A percentile compares a stretch with the other conserved stretches of the same genome.
Evolutionary conservation across 2,888 invertebrate species (phyloP).

Genomic region (Antitype chi): DNA sequence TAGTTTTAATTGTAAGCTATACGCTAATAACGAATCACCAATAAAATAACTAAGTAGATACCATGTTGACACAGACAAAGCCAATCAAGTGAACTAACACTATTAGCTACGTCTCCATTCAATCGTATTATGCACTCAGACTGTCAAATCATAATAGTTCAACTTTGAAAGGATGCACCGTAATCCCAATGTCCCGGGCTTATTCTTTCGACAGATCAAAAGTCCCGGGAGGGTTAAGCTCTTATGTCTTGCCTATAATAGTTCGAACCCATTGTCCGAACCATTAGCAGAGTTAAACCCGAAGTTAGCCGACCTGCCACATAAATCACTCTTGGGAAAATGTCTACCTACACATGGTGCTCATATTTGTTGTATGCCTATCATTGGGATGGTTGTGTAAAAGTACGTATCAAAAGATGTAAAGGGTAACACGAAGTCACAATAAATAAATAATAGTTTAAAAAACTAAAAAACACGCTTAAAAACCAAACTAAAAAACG

Average conservation of each 20-base stretch:
- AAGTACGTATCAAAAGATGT: not conserved
- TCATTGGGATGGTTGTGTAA: not conserved
- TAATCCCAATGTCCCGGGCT: conserved; percentile 55
- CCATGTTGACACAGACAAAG: conserved; percentile 4
- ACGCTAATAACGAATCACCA: too few relatives aligned
- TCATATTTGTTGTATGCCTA: not conserved
- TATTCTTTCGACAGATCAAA: conserved; percentile 75
- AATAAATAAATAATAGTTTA: too few relatives aligned
- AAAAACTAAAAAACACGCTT: too few relatives aligned
- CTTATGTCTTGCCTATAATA: conserved; percentile 78
- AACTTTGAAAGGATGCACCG: conserved; percentile 50
- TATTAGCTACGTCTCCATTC: conserved; percentile 28
- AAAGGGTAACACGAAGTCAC: not conserved
- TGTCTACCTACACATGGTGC: conserved; percentile 16
- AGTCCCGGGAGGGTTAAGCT: conserved; percentile 77
- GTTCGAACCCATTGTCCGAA: conserved; percentile 76
- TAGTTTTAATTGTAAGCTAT: too few relatives aligned
- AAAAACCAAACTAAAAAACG: too few relatives aligned
- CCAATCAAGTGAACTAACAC: conserved; percentile 22
- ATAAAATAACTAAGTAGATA: not conserved
- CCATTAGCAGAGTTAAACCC: conserved; percentile 84
- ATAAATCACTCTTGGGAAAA: conserved; percentile 71
- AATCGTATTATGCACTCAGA: conserved; percentile 18
- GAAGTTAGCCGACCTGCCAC: conserved; percentile 75
- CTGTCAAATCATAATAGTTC: conserved; percentile 34